These are phyloP conservation scores for Cephus spinipes DNA, from an alignment of 2,888 invertebrate species.

Conservation along the genomic window DNA sequence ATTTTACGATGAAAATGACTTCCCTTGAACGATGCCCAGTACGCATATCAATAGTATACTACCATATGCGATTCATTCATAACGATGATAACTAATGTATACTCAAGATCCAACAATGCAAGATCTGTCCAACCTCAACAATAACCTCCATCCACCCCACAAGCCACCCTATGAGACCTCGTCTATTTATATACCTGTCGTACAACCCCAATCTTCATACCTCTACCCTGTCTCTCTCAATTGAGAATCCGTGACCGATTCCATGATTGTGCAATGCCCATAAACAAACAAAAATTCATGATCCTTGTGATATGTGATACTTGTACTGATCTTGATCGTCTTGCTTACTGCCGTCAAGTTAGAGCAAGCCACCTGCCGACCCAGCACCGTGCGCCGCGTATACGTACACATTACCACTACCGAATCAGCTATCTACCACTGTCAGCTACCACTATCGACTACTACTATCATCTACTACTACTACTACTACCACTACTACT, in stretches of 20 bases:
- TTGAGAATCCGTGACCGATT: not conserved
- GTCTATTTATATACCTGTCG: not conserved
- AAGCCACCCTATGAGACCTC: not conserved
- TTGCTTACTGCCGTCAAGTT: constrained; percentile 63
- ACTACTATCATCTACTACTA: constrained; percentile 55
- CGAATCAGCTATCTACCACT: constrained; percentile 62
- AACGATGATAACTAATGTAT: not conserved
- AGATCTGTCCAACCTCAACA: not conserved
- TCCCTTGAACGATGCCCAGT: not conserved
- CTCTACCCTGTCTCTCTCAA: not conserved
- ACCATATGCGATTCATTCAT: not conserved
- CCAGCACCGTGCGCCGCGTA: constrained; percentile 65
- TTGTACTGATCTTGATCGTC: constrained; percentile 50
- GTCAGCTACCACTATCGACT: constrained; percentile 39
- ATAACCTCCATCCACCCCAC: not conserved
- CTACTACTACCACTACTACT: constrained; percentile 40
- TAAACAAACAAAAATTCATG: constrained; percentile 13
- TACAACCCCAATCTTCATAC: not conserved
- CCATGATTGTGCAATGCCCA: not conserved
- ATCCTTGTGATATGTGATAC: constrained; percentile 24
- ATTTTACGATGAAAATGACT: not conserved
- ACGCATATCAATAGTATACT: not conserved
- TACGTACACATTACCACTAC: constrained; percentile 64
- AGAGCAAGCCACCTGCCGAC: constrained; percentile 63
- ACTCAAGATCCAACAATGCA: not conserved